These are phyloP conservation scores for Coregonus ussuriensis DNA, from an alignment of 2,797 vertebrate genomes.

Conservation along the genomic window DNA sequence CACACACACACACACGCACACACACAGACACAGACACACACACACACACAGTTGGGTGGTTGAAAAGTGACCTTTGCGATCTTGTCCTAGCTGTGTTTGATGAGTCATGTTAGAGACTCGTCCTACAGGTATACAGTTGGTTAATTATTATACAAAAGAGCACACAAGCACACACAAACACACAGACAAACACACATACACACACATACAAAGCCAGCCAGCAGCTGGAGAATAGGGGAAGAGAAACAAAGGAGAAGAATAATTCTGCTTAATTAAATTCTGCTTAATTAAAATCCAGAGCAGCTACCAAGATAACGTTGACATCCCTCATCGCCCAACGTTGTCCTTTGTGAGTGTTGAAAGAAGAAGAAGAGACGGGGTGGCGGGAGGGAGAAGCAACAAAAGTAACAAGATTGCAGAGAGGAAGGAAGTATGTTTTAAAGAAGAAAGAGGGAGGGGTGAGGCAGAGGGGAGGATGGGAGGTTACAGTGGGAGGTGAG, in stretches of 20 bases:
- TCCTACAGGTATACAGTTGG: constrained; percentile 8
- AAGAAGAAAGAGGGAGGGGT: background rate
- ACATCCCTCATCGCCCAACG: background rate
- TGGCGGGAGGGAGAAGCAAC: background rate
- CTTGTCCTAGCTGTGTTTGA: background rate
- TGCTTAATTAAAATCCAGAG: constrained; percentile 44
- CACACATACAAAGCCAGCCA: background rate
- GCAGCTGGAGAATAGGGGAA: constrained; percentile 4
- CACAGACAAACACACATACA: background rate
- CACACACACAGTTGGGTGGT: background rate
- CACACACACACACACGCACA: constrained; percentile 8
- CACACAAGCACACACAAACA: background rate
- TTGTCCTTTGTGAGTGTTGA: background rate
- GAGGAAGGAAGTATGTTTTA: background rate
- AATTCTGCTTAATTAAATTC: constrained; percentile 44
- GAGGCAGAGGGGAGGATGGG: background rate
- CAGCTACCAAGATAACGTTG: constrained; percentile 38
- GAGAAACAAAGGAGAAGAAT: constrained; percentile 30
- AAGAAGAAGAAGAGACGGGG: background rate
- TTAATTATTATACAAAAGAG: constrained; percentile 14
- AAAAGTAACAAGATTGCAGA: background rate
- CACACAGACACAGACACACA: background rate
- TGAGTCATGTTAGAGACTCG: constrained; percentile 12
- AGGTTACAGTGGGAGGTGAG: background rate
- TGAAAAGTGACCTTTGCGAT: background rate